Evolutionary conservation across 2,888 invertebrate species (phyloP).

Genomic region (Sinhomidia bicolor): DNA sequence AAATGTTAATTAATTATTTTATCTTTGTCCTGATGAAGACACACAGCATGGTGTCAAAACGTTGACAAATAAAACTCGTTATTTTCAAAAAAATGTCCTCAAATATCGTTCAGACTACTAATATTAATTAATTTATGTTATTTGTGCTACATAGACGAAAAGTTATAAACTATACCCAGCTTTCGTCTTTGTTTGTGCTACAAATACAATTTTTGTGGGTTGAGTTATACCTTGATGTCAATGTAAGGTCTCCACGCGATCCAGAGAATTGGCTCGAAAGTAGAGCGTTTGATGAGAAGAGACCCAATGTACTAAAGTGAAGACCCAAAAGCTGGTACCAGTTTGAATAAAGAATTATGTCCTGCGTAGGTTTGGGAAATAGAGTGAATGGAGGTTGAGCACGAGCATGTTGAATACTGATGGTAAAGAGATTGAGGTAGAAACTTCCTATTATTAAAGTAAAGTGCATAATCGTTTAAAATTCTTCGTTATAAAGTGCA

Average conservation of each 20-base stretch:
- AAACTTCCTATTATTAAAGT: conserved; percentile 74
- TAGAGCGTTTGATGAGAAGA: conserved; percentile 37
- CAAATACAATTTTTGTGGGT: too few relatives aligned
- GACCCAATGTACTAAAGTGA: conserved; percentile 73
- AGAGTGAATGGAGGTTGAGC: conserved; percentile 78
- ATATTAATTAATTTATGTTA: too few relatives aligned
- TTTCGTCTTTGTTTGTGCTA: too few relatives aligned
- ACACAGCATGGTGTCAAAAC: too few relatives aligned
- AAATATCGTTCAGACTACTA: too few relatives aligned
- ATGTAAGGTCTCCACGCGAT: conserved; percentile 24
- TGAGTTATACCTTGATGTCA: conserved; percentile 46
- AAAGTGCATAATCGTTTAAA: neutral
- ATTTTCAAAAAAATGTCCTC: too few relatives aligned
- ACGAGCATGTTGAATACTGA: conserved; percentile 78
- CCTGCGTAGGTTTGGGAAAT: conserved; percentile 75
- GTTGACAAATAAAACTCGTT: too few relatives aligned
- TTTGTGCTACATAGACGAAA: too few relatives aligned
- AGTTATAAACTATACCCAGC: too few relatives aligned
- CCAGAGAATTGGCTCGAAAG: conserved; percentile 19
- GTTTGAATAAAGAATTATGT: conserved; percentile 67
- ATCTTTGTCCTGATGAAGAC: too few relatives aligned
- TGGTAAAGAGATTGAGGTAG: conserved; percentile 76
- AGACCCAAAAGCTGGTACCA: conserved; percentile 79
- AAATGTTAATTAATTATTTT: too few relatives aligned
- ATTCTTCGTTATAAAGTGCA: neutral